Base-by-base conservation (phyloP, 2,888 invertebrate species). In the Stictocephala bisonia region DNA sequence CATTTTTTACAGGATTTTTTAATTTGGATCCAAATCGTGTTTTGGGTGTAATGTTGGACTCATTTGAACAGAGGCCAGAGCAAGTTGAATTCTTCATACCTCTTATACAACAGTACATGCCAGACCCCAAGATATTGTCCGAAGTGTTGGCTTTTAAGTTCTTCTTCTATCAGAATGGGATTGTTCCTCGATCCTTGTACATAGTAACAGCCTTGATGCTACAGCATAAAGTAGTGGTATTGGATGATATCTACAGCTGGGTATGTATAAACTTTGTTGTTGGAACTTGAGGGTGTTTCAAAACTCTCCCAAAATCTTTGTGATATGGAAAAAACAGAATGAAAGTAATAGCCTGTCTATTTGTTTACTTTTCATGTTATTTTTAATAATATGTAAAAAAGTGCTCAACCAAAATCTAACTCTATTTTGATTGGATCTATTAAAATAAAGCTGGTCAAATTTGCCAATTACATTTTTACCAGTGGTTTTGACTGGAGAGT, bases 11-110 rank as follows among this genome's bases (percentile, higher is more conserved):
- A 95, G 98, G 99, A 81, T 98, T 97, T 84, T 99, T 99, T 84
- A 99, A 99, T 86, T 89, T 99, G 83, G 99, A 99, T 85, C 99
- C 99, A 3, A 99, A 99, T 84, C 88, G 99, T 82, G 97, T 98
- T 13, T 86, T 99, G 77, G 99, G 99, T 83, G 91, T 99, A 76
- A 93, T 99, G 79, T 86, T 99, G 80, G 99, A 99, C 85, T 94
- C 96, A 27, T 98, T 99, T 86, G 99, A 99, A 83, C 91, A 92
- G 78, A 90, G 93, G 71, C 91, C 93, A 0, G 89, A 93, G 79
- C 79, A 85, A 82, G 90, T 91, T 80, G 88, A 89, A 67, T 87
- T 96, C 79, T 98, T 97, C 84, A 92, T 97, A 82, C 93, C 94
- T 0, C 86, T 99, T 67, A 86, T 96, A 71, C 90, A 91, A 79